Evolutionary conservation across 2,797 vertebrate species (phyloP), one percentile per base, ranked within the genome.

Genomic region (Xerus rutilus): DNA sequence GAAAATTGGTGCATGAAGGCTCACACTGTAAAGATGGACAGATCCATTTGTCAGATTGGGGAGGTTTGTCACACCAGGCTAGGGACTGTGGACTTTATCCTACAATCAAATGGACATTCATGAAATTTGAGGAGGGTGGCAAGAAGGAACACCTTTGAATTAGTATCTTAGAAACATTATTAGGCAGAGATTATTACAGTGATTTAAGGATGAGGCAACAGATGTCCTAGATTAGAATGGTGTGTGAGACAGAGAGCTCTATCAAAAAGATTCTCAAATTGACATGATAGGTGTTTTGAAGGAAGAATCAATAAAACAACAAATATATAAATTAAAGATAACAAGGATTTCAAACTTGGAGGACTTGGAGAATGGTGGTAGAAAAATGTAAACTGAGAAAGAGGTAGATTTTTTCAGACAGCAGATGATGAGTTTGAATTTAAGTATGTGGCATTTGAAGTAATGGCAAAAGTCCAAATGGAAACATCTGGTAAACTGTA

Each of bases 241-340:
- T 45, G 6, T 43, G 20, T 39, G 30, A 23, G 17, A 18, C 11
- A 43, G 73, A 14, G 13, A 23, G 13, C 77, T 72, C 49, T 90
- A 57, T 28, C 49, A 18, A 78, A 88, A 90, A 45, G 15, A 35
- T 89, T 62, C 49, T 78, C 52, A 74, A 65, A 28, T 28, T 45
- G 39, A 78, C 28, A 12, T 7, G n/a, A 54, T 43, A 86, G 49
- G 25, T 14, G 49, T 74, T 81, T 84, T 82, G 62, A 87, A 88
- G 70, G 32, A 97, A 94, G 72, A 87, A 70, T 81, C 62, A 39
- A 28, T 78, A 90, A 94, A 73, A 45, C 20, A 32, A 18, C 35
- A 30, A 70, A 57, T 91, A 85, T 49, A 92, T 43, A 86, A n/a
- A 3, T 45, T 77, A 72, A 95, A 85, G 59, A 25, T 2, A 47